Evolutionary conservation across 2,888 invertebrate species (phyloP).

Genomic region (Rhyacophila evoluta): DNA sequence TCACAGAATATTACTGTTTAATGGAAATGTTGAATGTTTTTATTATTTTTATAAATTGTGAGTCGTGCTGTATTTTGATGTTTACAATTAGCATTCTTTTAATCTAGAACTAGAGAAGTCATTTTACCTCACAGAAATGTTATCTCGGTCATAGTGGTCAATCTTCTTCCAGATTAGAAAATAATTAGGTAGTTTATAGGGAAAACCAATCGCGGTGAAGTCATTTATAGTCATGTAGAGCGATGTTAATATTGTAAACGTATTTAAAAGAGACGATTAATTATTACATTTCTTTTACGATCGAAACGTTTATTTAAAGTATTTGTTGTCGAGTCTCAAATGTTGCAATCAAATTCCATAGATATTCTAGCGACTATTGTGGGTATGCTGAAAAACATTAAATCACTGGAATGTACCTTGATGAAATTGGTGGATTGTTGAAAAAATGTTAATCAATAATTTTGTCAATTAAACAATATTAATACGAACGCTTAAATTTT

Average conservation of each 20-base stretch:
- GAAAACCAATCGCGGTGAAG: background rate
- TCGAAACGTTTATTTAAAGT: too few relatives aligned
- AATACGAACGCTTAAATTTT: too few relatives aligned
- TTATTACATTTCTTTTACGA: too few relatives aligned
- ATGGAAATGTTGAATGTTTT: background rate
- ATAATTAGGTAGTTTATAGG: background rate
- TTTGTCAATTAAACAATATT: background rate
- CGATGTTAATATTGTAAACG: too few relatives aligned
- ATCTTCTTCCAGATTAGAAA: slow-evolving; percentile 3
- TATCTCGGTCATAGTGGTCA: background rate
- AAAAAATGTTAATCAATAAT: background rate
- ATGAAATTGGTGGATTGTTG: too few relatives aligned
- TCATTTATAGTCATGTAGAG: background rate
- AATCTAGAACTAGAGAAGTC: background rate
- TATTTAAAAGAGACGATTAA: too few relatives aligned
- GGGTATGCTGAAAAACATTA: too few relatives aligned
- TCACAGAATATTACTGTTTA: too few relatives aligned
- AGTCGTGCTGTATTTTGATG: background rate
- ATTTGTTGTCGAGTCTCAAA: too few relatives aligned
- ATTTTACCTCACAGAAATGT: background rate
- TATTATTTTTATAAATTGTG: background rate
- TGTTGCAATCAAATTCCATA: too few relatives aligned
- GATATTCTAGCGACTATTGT: too few relatives aligned
- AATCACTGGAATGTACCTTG: too few relatives aligned
- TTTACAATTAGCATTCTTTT: background rate